phyloP scores from a whole-genome alignment of 2,113 vertebrate genomes.

The Desmodus rotundus region DNA sequence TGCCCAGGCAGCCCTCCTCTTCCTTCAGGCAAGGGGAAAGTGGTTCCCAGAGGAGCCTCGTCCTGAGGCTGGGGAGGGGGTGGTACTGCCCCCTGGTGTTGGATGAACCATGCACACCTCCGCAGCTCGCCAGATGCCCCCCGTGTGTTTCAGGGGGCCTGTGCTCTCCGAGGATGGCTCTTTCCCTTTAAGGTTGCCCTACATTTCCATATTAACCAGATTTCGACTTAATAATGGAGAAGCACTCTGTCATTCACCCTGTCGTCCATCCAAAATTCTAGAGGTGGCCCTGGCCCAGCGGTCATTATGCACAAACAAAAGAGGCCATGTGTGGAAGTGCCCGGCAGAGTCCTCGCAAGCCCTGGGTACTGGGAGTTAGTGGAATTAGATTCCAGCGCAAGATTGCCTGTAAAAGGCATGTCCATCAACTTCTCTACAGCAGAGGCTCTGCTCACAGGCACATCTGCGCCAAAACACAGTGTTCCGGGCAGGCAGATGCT shows the following conservation, averaged over 20 bases:
- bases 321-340: neutral
- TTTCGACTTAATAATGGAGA: neutral
- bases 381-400: neutral
- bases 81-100: neutral
- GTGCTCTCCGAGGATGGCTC: neutral
- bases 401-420: neutral
- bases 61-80: neutral
- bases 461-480: neutral
- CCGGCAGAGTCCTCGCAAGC: neutral
- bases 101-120: neutral
- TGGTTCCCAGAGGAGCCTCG: neutral
- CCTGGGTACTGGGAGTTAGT: accelerated
- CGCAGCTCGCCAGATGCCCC: neutral
- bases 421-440: too few species aligned
- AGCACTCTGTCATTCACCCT: neutral
- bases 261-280: neutral
- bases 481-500: neutral
- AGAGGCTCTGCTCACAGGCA: neutral
- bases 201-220: neutral
- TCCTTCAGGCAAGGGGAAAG: neutral
- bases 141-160: neutral
- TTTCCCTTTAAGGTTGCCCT: neutral
- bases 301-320: neutral
- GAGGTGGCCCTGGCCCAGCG: neutral
- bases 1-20: neutral